These are phyloP conservation scores for Stylophora pistillata DNA, from an alignment of 64 coral and sea anemone genomes.

Conservation along the genomic window DNA sequence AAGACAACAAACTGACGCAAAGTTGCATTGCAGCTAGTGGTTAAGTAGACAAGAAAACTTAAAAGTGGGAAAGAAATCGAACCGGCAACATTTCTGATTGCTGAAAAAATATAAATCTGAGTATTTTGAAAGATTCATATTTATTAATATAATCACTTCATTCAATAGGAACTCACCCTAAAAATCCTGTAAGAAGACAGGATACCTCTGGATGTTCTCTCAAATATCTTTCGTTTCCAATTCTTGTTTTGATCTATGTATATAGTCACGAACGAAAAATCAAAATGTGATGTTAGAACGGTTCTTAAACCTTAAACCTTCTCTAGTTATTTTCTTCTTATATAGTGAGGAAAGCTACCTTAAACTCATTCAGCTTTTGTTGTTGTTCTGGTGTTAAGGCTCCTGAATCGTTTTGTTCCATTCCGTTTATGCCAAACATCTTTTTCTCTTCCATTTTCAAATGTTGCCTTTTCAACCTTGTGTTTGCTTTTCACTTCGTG, in stretches of 20 bases:
- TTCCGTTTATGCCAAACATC: constrained; percentile 66
- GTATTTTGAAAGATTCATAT: no score
- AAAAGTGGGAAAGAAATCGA: no score
- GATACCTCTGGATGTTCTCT: constrained; percentile 82
- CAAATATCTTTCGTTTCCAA: constrained; percentile 81
- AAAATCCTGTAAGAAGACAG: constrained; percentile 68
- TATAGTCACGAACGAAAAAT: not conserved
- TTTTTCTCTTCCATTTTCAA: constrained; percentile 56
- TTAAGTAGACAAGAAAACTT: no score
- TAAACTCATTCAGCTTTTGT: constrained; percentile 68
- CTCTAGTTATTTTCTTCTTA: not conserved
- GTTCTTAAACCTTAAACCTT: not conserved
- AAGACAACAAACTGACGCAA: no score
- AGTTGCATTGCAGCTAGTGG: no score
- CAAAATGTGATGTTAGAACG: not conserved
- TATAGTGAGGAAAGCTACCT: constrained; percentile 15
- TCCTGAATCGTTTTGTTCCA: constrained; percentile 59
- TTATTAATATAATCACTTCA: not conserved
- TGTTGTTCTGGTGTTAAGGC: constrained; percentile 73
- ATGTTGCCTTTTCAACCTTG: not conserved
- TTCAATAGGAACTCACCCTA: constrained; percentile 48
- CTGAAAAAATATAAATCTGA: no score
- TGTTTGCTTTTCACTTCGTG: not conserved
- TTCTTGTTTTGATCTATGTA: constrained; percentile 77
- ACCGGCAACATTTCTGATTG: no score